Base-by-base conservation (phyloP, 2,113 vertebrate species). In the Orthonyx spaldingii region DNA sequence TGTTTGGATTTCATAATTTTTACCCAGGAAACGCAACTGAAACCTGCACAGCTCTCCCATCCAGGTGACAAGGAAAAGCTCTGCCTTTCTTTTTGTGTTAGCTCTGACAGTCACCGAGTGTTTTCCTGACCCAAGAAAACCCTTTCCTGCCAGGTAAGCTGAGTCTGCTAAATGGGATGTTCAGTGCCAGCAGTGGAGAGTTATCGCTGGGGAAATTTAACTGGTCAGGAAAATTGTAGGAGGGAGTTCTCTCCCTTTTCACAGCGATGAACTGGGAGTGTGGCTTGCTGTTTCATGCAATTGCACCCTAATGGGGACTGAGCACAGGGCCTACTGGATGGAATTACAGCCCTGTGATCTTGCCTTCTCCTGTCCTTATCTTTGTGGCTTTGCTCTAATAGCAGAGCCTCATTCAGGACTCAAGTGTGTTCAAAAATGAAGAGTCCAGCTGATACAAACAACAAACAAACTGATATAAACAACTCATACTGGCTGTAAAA, bases 321-420 rank as follows among this genome's bases (percentile, higher is more conserved):
- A 85, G 35, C 1, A 21, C 60, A 9, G 55, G 42, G 41, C 68
- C 44, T 26, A 17, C 35, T 60, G 89, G 89, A 66, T 94, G 91
- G 86, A 90, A 92, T 94, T 84, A 81, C 69, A 92, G 80, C 83
- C 66, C 50, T 19, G 4, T 28, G 55, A 41, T 60, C 82, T 49
- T 77, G 59, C 46, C 63, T 95, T 84, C 57, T 57, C 53, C 56
- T 3, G 0, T 37, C 53, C 75, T 92, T 80, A 79, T 83, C 90
- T 92, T n/a, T 28, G 23, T 77, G 39, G 20, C 11, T 90, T 95
- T 84, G 69, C 65, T 93, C 61, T 69, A 6, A 23, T 9, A 92
- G 80, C 39, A 63, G 37, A 70, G 84, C 44, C 56, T 78, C 42
- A 9, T 11, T 64, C 64, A n/a, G 69, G 56, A 78, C 61, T 87